Evolutionary conservation across 2,797 vertebrate species (phyloP).

Genomic region (Hippoglossus hippoglossus): DNA sequence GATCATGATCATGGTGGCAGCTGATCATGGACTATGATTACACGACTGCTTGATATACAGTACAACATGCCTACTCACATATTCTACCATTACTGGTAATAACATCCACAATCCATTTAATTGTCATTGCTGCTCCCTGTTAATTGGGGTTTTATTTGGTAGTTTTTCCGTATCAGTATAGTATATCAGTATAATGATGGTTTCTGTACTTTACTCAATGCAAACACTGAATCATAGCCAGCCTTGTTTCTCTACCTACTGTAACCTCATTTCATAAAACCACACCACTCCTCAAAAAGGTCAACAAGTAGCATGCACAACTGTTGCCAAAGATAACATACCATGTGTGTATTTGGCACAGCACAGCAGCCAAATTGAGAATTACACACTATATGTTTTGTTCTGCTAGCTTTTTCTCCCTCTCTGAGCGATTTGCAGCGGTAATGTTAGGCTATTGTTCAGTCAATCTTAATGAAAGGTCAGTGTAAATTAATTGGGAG

Average conservation of each 20-base stretch:
- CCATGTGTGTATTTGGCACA: not conserved
- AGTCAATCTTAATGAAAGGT: slow-evolving; percentile 24
- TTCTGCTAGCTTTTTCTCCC: slow-evolving; percentile 11
- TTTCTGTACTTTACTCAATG: not conserved
- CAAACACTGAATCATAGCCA: no score
- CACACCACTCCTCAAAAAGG: no score
- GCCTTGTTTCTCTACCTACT: slow-evolving; percentile 14
- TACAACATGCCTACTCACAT: no score
- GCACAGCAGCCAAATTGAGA: not conserved
- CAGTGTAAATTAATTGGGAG: slow-evolving; percentile 36
- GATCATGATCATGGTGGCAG: no score
- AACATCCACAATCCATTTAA: no score
- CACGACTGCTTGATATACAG: no score
- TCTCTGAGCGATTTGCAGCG: not conserved
- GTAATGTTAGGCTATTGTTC: not conserved
- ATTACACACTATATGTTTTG: not conserved
- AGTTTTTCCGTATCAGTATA: no score
- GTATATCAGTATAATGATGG: not conserved
- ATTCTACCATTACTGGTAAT: no score
- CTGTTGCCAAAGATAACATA: not conserved
- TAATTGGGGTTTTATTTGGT: no score
- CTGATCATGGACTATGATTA: no score
- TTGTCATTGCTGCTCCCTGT: no score
- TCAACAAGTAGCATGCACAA: not conserved
- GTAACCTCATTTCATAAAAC: slow-evolving; percentile 20